Conservation (phyloP, 2,888 invertebrate genomes). For the Pasiphila rectangulata region DNA sequence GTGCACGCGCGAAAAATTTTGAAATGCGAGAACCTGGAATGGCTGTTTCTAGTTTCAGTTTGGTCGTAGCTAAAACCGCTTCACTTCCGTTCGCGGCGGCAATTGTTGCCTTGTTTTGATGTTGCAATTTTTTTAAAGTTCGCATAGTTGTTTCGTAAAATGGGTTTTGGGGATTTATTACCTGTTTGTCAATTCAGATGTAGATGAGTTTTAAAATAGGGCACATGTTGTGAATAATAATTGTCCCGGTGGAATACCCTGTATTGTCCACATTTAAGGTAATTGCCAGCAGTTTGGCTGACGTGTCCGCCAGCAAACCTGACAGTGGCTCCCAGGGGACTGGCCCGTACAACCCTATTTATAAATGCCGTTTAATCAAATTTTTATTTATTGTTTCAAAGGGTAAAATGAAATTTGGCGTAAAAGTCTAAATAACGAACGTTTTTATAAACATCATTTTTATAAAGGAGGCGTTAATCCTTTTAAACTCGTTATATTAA, state of each 20-base stretch:
- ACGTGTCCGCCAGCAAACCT: constrained; percentile 70
- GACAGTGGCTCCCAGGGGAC: constrained; percentile 68
- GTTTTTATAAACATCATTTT: background rate
- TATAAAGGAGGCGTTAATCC: background rate
- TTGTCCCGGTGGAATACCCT: constrained; percentile 70
- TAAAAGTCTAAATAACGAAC: background rate
- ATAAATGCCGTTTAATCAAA: constrained; percentile 74
- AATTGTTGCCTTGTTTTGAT: constrained; percentile 23
- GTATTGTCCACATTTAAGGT: constrained; percentile 80
- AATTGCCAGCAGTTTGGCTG: constrained; percentile 78
- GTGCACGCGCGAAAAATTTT: constrained; percentile 29
- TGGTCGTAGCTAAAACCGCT: constrained; percentile 21
- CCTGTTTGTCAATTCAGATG: constrained; percentile 43
- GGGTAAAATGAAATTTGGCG: constrained; percentile 2
- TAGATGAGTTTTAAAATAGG: constrained; percentile 69
- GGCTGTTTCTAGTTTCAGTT: constrained; percentile 29
- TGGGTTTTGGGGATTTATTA: background rate
- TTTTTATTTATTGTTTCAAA: constrained; percentile 61
- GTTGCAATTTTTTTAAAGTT: constrained; percentile 2
- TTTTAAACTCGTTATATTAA: background rate
- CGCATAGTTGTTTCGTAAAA: constrained; percentile 1
- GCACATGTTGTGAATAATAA: constrained; percentile 74
- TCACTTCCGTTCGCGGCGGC: constrained; percentile 14
- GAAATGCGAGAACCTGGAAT: constrained; percentile 21
- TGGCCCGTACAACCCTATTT: constrained; percentile 76